A percentile compares a stretch with the other conserved stretches of the same genome.
Evolutionary conservation across 2,113 vertebrate species (phyloP).

Genomic region (Rhea americana): DNA sequence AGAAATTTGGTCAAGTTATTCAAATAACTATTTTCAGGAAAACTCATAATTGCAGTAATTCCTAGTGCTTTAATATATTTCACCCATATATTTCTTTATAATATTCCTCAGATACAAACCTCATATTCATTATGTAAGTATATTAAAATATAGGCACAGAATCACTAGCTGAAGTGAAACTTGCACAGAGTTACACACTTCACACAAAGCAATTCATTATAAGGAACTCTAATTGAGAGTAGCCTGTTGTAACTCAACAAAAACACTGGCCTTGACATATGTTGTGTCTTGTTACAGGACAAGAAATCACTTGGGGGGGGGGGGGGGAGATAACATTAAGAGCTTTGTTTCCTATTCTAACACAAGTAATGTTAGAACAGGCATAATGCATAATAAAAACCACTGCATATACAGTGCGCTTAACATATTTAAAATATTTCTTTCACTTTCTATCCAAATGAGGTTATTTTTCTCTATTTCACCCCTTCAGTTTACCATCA

Average conservation of each 20-base stretch:
- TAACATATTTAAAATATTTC: neutral
- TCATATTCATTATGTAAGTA: neutral
- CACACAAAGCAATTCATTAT: neutral
- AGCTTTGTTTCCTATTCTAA: neutral
- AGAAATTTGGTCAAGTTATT: conserved; percentile 12
- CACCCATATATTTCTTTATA: neutral
- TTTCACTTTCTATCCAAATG: neutral
- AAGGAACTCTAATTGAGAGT: neutral
- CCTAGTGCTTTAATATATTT: neutral
- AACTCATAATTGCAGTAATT: neutral
- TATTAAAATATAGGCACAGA: neutral
- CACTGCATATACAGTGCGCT: neutral
- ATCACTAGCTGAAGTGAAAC: neutral
- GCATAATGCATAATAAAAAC: neutral
- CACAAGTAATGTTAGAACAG: too few relatives aligned
- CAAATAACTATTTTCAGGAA: neutral
- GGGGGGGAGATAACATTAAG: neutral
- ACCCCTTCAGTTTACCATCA: neutral
- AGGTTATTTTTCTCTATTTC: neutral
- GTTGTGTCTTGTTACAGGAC: neutral
- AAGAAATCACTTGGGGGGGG: neutral
- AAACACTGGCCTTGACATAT: neutral
- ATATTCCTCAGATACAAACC: neutral
- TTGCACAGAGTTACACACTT: neutral
- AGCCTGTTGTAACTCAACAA: neutral